Conservation (phyloP, 2,113 vertebrate species). For the Sardina pilchardus region DNA sequence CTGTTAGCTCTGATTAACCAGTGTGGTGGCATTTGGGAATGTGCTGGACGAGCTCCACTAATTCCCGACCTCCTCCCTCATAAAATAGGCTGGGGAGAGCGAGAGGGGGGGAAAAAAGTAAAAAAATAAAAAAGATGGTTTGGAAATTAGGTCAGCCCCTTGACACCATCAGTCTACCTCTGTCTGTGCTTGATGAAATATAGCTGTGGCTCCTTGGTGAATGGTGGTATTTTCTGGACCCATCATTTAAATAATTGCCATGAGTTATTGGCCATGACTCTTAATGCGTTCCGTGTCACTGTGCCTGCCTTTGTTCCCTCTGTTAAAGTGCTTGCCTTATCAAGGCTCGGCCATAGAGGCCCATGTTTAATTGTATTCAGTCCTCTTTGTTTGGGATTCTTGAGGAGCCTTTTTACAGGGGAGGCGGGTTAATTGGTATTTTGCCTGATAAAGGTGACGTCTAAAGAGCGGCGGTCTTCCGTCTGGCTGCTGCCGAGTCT, state of each 20-base stretch:
- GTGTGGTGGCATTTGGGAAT: slow-evolving; percentile 42
- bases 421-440: slow-evolving; percentile 42
- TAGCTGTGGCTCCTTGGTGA: not conserved
- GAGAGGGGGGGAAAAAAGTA: not conserved
- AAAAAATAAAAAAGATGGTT: not conserved
- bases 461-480: slow-evolving; percentile 26
- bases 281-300: slow-evolving; percentile 37
- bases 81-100: not conserved
- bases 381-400: slow-evolving; percentile 38
- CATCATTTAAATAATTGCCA: slow-evolving; percentile 31
- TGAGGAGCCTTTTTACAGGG: slow-evolving; percentile 12
- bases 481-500: not conserved
- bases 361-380: slow-evolving; percentile 27
- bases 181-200: slow-evolving; percentile 29
- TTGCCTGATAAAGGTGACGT: slow-evolving; percentile 32
- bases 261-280: slow-evolving; percentile 28
- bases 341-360: slow-evolving; percentile 15
- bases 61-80: slow-evolving; percentile 38
- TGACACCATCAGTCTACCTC: slow-evolving; percentile 12
- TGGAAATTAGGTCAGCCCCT: slow-evolving; percentile 23
- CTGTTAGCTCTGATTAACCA: slow-evolving; percentile 49
- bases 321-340: slow-evolving; percentile 31
- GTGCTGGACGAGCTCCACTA: slow-evolving; percentile 44
- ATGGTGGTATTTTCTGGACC: slow-evolving; percentile 25
- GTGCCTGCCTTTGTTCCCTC: slow-evolving; percentile 27